These are phyloP conservation scores for Zalophus californianus DNA, from an alignment of 2,797 vertebrate genomes.

Conservation along the genomic window DNA sequence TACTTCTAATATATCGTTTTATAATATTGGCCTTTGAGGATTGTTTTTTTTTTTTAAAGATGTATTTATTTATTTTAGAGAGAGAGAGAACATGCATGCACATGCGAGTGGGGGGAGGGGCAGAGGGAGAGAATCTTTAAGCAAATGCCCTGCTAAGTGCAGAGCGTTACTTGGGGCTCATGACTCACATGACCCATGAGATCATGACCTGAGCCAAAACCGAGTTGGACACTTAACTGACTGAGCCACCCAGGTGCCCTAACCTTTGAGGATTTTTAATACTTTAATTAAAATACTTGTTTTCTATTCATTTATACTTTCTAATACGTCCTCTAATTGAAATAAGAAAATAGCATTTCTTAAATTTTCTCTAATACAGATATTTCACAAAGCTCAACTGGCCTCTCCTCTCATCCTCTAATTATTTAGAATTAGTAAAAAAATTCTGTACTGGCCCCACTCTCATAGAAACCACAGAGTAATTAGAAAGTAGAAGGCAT, in stretches of 20 bases:
- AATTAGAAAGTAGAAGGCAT: slow-evolving; percentile 69
- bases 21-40: not conserved
- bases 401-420: not conserved
- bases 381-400: slow-evolving; percentile 9
- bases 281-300: slow-evolving; percentile 36
- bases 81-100: not conserved
- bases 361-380: slow-evolving; percentile 1
- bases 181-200: not conserved
- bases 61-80: slow-evolving; percentile 1
- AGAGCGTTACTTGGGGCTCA: not conserved
- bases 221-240: not conserved
- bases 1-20: slow-evolving; percentile 35
- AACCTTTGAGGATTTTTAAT: not conserved
- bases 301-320: slow-evolving; percentile 46
- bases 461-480: slow-evolving; percentile 57
- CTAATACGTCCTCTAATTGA: not conserved
- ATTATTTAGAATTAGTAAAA: slow-evolving; percentile 61
- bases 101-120: not conserved
- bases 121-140: not conserved
- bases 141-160: not conserved
- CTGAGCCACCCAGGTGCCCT: not conserved
- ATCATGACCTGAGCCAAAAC: not conserved
- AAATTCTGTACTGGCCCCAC: not conserved
- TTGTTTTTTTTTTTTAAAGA: not conserved
- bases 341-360: slow-evolving; percentile 40